Base-by-base conservation (phyloP, 2,888 invertebrate species). In the Agapostemon virescens region DNA sequence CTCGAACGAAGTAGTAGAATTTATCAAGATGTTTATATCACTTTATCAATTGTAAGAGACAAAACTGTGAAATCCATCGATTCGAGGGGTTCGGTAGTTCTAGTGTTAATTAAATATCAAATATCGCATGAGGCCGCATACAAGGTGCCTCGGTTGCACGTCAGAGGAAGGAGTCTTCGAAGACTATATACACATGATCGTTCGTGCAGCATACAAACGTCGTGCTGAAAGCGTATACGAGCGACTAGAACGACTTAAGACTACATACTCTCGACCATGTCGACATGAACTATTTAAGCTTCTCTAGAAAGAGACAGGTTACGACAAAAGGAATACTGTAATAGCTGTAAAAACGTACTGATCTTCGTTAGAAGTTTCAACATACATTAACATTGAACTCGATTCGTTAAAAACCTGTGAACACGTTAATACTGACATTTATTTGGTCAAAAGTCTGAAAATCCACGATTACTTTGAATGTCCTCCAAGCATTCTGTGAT, bases 171-270 rank as follows among this genome's bases (percentile, higher is more conserved):
- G 49, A 11, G 49, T n/a, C 11, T 49, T n/a, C 11, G 49, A 49
- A 49, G n/a, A 49, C 49, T 9, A 3, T 49, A 11, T 49, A n/a
- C 49, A 49, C 49, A 11, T 1, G n/a, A n/a, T 33, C 33, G 5
- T 33, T 5, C 33, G 33, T 33, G 33, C 33, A 33, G 33, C 33
- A 4, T 33, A 33, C 33, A 33, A 2, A 33, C 33, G 5, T 33
- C 33, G 5, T 33, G 33, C 33, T 33, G 33, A 33, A 33, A 33
- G 33, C 33, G 5, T 49, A 11, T 11, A 49, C 49, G n/a, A 49
- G 49, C 49, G 49, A 49, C 49, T 49, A 49, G 49, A 49, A 49
- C n/a, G n/a, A 49, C 49, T 49, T 49, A n/a, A n/a, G n/a, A 49
- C 45, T 49, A n/a, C 45, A 45, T 9, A 45, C n/a, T n/a, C 49